Percentiles rank a stretch among this genome's conserved stretches.
Evolutionary conservation across 2,797 vertebrate genomes (phyloP).

Genomic region (Nothura maculosa): DNA sequence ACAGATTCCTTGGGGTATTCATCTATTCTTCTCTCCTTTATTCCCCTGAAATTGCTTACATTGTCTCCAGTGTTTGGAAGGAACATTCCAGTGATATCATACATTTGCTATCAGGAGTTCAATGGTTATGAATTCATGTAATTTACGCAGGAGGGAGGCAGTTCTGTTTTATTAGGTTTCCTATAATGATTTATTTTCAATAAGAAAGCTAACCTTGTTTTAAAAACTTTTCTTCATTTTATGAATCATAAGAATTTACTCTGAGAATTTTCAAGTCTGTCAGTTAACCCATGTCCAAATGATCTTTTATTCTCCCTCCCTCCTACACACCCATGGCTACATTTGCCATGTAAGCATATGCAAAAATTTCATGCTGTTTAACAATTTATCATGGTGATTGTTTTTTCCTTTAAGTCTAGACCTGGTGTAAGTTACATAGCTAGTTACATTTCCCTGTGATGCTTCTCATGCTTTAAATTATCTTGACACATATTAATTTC

Average conservation of each 20-base stretch:
- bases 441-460: not conserved
- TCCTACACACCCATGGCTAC: no score
- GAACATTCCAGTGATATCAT: not conserved
- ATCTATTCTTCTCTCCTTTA: not conserved
- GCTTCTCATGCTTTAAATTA: not conserved
- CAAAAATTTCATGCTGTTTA: not conserved
- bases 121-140: not conserved
- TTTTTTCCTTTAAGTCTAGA: not conserved
- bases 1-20: not conserved
- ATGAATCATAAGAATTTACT: not conserved
- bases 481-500: not conserved
- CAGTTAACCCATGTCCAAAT: not conserved
- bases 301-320: no score
- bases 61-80: not conserved
- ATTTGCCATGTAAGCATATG: not conserved
- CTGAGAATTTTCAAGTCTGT: not conserved
- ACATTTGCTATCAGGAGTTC: not conserved
- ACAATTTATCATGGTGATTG: not conserved
- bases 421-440: not conserved
- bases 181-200: not conserved
- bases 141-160: not conserved
- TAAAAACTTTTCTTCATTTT: conserved; percentile 32
- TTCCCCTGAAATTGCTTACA: not conserved
- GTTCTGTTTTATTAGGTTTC: not conserved
- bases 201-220: not conserved